phyloP scores from a whole-genome alignment of 2,113 vertebrate genomes.

The Arothron firmamentum region DNA sequence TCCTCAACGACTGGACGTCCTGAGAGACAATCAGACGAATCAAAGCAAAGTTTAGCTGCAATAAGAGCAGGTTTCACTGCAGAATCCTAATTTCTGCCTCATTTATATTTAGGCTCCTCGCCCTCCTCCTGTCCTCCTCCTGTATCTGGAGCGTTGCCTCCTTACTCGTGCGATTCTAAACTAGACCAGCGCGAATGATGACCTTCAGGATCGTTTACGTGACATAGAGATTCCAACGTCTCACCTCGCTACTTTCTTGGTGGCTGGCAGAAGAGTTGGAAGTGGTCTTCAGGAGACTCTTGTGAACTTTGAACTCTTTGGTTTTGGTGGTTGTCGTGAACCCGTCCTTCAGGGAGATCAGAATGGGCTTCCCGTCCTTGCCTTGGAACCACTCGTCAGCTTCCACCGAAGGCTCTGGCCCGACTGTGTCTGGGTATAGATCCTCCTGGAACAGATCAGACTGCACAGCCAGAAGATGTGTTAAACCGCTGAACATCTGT shows the following conservation, averaged over 20 bases:
- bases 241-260: slow-evolving; percentile 57
- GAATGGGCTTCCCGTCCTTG: slow-evolving; percentile 76
- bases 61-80: no score
- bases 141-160: no score
- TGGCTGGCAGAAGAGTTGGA: slow-evolving; percentile 13
- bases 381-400: slow-evolving; percentile 84
- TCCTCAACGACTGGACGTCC: slow-evolving; percentile 76
- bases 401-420: slow-evolving; percentile 82
- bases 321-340: slow-evolving; percentile 79
- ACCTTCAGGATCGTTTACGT: no score
- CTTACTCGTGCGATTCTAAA: no score
- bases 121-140: no score
- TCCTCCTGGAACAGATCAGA: slow-evolving; percentile 93
- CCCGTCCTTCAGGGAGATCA: slow-evolving; percentile 86
- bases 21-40: slow-evolving; percentile 10
- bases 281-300: slow-evolving; percentile 78
- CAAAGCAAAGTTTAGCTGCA: no score
- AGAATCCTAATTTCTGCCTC: no score
- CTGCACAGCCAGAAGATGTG: slow-evolving; percentile 53
- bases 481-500: not conserved
- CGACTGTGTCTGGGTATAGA: slow-evolving; percentile 83
- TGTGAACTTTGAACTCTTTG: slow-evolving; percentile 85
- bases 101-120: no score
- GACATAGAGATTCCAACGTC: not conserved
- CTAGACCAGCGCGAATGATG: no score